phyloP scores from a whole-genome alignment of 2,797 vertebrate species.

The Aphelocoma californica region DNA sequence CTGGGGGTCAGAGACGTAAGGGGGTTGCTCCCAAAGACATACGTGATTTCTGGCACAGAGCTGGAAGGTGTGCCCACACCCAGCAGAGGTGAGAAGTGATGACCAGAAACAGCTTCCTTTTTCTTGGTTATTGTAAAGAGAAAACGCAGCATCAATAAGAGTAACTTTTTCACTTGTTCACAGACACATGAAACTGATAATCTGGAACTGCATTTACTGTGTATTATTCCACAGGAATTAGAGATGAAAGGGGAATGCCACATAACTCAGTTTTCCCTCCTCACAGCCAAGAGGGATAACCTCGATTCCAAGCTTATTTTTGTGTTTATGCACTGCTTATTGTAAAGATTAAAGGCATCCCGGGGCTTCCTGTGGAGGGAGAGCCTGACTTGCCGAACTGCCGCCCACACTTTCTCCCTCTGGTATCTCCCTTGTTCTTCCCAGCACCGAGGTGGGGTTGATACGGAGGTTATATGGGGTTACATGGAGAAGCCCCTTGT shows the following conservation, averaged over 20 bases:
- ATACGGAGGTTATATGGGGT: background rate
- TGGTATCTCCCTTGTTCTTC: background rate
- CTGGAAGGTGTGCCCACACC: background rate
- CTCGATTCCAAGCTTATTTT: background rate
- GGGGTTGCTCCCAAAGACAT: background rate
- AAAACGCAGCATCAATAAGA: background rate
- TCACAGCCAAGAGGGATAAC: background rate
- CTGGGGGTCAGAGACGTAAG: accelerated
- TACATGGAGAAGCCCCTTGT: background rate
- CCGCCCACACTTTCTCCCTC: background rate
- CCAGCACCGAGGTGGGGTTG: background rate
- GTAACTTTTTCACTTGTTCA: background rate
- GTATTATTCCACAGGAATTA: background rate
- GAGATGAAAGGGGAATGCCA: background rate
- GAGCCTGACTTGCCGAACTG: background rate
- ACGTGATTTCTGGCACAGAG: accelerated
- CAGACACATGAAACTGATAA: background rate
- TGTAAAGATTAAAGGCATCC: background rate
- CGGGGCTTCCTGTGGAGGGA: background rate
- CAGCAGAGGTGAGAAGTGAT: background rate
- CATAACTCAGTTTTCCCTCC: background rate
- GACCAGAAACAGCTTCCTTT: background rate
- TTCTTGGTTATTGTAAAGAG: background rate
- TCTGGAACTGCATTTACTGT: background rate
- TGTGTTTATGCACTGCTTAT: background rate